phyloP scores from a whole-genome alignment of 2,113 vertebrate genomes.

The Pheucticus melanocephalus region DNA sequence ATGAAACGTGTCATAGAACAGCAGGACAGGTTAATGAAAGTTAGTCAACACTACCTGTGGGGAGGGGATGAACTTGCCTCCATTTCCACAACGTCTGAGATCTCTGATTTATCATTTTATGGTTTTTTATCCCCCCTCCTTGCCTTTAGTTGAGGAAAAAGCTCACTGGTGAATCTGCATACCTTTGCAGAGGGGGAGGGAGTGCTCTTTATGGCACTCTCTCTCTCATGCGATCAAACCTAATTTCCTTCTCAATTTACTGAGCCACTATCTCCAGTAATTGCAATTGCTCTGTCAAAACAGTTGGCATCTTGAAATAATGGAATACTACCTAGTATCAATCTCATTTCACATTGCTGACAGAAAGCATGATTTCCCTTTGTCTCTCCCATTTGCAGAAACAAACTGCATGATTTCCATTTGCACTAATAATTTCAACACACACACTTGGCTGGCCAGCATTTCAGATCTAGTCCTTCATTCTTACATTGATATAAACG shows the following conservation, averaged over 20 bases:
- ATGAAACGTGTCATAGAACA: background rate
- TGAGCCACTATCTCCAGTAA: conserved; percentile 30
- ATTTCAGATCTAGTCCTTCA: background rate
- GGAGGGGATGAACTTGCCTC: background rate
- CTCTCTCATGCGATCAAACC: background rate
- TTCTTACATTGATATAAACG: background rate
- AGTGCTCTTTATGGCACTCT: background rate
- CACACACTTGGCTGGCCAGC: background rate
- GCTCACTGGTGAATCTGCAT: conserved; percentile 31
- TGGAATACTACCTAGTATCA: conserved; percentile 27
- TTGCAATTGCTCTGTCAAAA: conserved; percentile 53
- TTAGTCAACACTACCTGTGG: conserved; percentile 1
- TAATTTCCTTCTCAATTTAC: conserved; percentile 57
- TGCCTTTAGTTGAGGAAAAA: background rate
- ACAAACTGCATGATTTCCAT: conserved; percentile 30
- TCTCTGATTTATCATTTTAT: background rate
- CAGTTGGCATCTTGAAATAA: conserved; percentile 46
- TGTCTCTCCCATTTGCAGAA: conserved; percentile 37
- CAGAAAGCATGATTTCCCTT: conserved; percentile 40
- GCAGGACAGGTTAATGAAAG: background rate
- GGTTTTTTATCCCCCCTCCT: accelerated
- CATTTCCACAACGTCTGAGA: background rate
- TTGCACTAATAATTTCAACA: conserved; percentile 24
- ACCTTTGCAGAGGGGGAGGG: background rate
- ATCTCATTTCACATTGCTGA: conserved; percentile 42